Evolutionary conservation across 2,888 invertebrate species (phyloP).

Genomic region (Alloplasta piceator): DNA sequence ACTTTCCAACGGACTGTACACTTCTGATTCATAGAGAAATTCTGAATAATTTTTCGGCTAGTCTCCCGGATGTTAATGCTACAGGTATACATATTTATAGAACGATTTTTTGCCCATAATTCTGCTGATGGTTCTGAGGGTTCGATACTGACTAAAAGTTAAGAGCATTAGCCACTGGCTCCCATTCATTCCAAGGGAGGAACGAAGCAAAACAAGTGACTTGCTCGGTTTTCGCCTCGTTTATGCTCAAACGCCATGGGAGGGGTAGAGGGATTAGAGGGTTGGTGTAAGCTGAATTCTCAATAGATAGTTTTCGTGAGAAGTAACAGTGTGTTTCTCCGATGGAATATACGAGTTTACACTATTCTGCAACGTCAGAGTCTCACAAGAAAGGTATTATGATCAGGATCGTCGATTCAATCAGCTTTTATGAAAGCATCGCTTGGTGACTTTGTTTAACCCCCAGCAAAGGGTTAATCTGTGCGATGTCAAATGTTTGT

Average conservation of each 20-base stretch:
- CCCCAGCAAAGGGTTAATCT: not conserved
- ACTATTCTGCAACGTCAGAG: too few species aligned
- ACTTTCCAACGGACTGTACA: too few species aligned
- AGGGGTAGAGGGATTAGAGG: not conserved
- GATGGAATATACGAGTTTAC: too few species aligned
- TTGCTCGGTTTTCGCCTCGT: not conserved
- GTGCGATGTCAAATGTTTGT: not conserved
- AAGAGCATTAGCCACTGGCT: constrained; percentile 8
- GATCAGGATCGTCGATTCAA: too few species aligned
- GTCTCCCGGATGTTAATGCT: constrained; percentile 35
- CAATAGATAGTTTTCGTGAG: not conserved
- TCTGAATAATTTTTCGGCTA: not conserved
- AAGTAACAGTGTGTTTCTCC: not conserved
- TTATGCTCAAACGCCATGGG: not conserved
- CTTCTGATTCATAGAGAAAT: too few species aligned
- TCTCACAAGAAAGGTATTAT: too few species aligned
- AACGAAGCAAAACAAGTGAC: constrained; percentile 21
- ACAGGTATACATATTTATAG: too few species aligned
- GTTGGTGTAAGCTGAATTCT: not conserved
- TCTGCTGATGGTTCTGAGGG: not conserved
- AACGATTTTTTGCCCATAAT: constrained; percentile 28
- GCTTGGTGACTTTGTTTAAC: not conserved
- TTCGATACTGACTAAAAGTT: not conserved
- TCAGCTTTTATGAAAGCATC: too few species aligned
- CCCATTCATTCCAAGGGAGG: not conserved